Evolutionary conservation across 2,113 vertebrate genomes (phyloP), one percentile per base, ranked within the genome.

Genomic region (Tetraodon nigroviridis): DNA sequence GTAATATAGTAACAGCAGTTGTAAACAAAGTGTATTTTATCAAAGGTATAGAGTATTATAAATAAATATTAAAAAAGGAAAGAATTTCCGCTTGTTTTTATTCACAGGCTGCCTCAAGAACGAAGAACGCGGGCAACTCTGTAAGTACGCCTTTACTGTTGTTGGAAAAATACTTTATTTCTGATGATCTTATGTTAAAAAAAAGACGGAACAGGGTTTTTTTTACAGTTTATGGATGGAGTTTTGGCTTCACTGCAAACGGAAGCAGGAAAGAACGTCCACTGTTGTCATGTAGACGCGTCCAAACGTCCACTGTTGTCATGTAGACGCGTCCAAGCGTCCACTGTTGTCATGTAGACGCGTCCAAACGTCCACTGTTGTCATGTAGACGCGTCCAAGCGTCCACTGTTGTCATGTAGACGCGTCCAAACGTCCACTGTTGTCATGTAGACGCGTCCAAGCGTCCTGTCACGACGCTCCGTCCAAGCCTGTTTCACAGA

Each of bases 11-110:
- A 86, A 90, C 89, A 90, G 86, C 90, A 90, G 90, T 89, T 78
- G 88, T 91, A 90, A 89, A 79, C 79, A 88, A 88, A 76, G 52
- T 85, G 90, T 91, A 90, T 91, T 93, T 90, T 91, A 89, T 85
- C 78, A 56, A 69, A 84, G 69, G 71, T 80, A 71, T 87, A 79
- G 80, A 78, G 63, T 71, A 84, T 81, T 89, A 85, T 79, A 50
- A 90, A 89, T 90, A 68, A 89, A 92, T 84, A 64, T 76, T 84
- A 82, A 66, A 81, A 81, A 75, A 89, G 61, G 79, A 87, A 81
- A 56, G 6, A 1, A 2, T 40, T 60, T 24, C 67, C 15, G 6
- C 16, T n/a, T 7, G 61, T 2, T 5, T 69, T 24, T 32, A 17
- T 50, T 44, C 37, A 45, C 50, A 51, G 42, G 11, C 16, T 50